Evolutionary conservation across 2,113 vertebrate genomes (phyloP), one percentile per base, ranked within the genome.

Genomic region (Apteryx mantelli): DNA sequence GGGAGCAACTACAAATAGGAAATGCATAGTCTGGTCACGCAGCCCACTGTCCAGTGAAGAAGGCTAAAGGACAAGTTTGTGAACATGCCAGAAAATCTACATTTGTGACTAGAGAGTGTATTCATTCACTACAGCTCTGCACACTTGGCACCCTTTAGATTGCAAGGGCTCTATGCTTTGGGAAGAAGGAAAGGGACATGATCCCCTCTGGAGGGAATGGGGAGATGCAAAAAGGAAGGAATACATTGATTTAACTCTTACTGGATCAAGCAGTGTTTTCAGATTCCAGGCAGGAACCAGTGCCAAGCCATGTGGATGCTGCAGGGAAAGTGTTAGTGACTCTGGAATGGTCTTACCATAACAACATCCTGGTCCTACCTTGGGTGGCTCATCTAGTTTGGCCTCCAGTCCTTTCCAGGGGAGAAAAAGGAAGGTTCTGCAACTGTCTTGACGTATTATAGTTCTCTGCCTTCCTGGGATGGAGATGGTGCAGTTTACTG

Each of bases 391-490:
- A 5, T n/a, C 11, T 9, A 2, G 5, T 36, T 34, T n/a, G 64
- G n/a, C 12, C 53, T 40, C 42, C 65, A 11, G 38, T 64, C 15
- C 66, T 50, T 74, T n/a, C 61, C 50, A 55, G 61, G 55, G 82
- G 22, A 50, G 44, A 32, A 70, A 50, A 66, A 30, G 3, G 3
- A 80, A 66, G 63, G 44, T 11, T 64, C 56, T 55, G 68, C 82
- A 83, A 56, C 63, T 1, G 0, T 13, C 38, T 38, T 38, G 9
- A 55, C 55, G 56, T 25, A 3, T 32, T 13, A 6, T 1, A 53
- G 22, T 13, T 55, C 77, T 53, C 25, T 74, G 71, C 50, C 22
- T 60, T 80, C 28, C 86, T 61, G 56, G 38, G 44, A 7, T 40
- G 68, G 73, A 44, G 63, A 11, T 10, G 30, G 36, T 36, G 36